phyloP scores from a whole-genome alignment of 2,113 vertebrate genomes.

The Gallinago paraguaiae region DNA sequence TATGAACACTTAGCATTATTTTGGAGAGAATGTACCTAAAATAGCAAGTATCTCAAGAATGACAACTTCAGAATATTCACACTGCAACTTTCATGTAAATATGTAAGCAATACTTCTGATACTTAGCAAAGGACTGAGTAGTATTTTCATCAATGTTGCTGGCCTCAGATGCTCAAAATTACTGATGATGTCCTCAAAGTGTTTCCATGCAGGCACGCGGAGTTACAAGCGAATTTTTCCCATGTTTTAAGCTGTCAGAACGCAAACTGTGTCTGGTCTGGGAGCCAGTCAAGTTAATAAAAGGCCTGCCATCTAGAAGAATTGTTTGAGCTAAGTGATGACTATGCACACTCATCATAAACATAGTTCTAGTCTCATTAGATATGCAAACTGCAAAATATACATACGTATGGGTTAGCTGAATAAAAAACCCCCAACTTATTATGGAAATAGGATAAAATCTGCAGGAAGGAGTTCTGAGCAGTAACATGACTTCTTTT shows the following conservation, averaged over 20 bases:
- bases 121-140: background rate
- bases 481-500: background rate
- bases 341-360: background rate
- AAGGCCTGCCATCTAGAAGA: background rate
- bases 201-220: background rate
- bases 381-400: background rate
- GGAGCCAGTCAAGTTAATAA: background rate
- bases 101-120: background rate
- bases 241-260: background rate
- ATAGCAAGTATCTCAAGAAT: background rate
- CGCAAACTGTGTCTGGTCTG: background rate
- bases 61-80: background rate
- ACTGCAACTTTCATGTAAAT: background rate
- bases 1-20: background rate
- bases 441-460: background rate
- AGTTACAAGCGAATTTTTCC: background rate
- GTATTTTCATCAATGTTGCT: background rate
- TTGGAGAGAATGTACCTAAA: background rate
- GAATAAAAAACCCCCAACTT: background rate
- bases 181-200: background rate
- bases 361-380: background rate
- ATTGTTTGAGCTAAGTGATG: background rate
- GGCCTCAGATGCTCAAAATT: background rate
- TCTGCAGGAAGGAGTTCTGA: background rate
- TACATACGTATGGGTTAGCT: background rate